Conservation (phyloP, 2,797 vertebrate genomes). For the Poecilia gillii region DNA sequence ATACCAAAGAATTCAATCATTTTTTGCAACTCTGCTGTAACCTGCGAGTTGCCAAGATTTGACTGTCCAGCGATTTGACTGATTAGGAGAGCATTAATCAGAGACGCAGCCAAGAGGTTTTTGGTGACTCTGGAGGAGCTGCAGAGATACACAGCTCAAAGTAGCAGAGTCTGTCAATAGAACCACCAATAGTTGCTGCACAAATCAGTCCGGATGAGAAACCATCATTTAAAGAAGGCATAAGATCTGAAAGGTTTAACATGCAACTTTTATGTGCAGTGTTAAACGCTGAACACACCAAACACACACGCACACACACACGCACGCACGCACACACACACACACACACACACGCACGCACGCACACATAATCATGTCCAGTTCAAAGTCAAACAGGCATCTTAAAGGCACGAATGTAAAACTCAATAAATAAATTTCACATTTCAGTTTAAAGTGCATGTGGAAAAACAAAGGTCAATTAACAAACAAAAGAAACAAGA, state of each 20-base stretch:
- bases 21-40: background rate
- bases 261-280: too few species aligned
- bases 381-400: background rate
- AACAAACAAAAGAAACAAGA: background rate
- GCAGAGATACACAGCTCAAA: background rate
- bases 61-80: background rate
- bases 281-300: background rate
- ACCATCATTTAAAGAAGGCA: background rate
- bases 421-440: background rate
- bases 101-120: background rate
- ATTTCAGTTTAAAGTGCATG: background rate
- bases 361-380: too few species aligned
- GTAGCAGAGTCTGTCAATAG: background rate
- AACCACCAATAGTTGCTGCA: background rate
- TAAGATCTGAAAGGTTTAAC: background rate
- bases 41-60: background rate
- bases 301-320: background rate
- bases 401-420: background rate
- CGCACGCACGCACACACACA: too few species aligned
- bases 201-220: background rate
- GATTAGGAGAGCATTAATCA: background rate
- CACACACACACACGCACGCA: too few species aligned
- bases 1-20: background rate
- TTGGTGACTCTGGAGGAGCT: background rate
- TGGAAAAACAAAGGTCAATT: background rate